A percentile compares a stretch with the other conserved stretches of the same genome.
Evolutionary conservation across 2,888 invertebrate species (phyloP).

Genomic region (Stenotaenia linearis): DNA sequence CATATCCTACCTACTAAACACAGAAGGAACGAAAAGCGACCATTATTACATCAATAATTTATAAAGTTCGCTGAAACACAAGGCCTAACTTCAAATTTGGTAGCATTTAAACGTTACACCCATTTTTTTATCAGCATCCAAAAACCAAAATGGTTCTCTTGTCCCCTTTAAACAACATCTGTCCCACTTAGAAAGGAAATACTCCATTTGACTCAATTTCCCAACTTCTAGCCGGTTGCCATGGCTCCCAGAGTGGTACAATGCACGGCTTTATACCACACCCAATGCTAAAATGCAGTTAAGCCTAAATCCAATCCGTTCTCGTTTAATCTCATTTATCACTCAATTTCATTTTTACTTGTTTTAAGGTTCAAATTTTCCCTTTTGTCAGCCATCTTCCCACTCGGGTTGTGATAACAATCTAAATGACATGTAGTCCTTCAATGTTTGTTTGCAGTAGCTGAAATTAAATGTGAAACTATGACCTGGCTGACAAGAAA

Average conservation of each 20-base stretch:
- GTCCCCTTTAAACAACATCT: constrained; percentile 26
- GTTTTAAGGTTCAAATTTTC: neutral
- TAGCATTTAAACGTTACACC: neutral
- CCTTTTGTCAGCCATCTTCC: neutral
- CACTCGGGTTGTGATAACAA: neutral
- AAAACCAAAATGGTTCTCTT: constrained; percentile 3
- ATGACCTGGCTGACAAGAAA: neutral
- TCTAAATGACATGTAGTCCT: neutral
- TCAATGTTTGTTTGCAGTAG: neutral
- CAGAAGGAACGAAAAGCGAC: neutral
- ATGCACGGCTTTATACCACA: neutral
- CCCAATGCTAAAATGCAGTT: neutral
- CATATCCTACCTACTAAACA: neutral
- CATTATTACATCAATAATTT: neutral
- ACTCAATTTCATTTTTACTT: neutral
- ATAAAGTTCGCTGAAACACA: neutral
- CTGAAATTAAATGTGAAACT: neutral
- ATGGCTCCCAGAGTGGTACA: neutral
- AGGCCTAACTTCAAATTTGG: constrained; percentile 10
- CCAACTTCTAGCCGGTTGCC: neutral
- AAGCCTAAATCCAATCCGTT: neutral
- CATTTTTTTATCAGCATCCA: neutral
- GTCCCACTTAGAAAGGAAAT: constrained; percentile 26
- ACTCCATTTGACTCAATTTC: constrained; percentile 26
- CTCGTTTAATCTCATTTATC: neutral